phyloP scores from a whole-genome alignment of 2,113 vertebrate genomes.

The Hymenochirus boettgeri region DNA sequence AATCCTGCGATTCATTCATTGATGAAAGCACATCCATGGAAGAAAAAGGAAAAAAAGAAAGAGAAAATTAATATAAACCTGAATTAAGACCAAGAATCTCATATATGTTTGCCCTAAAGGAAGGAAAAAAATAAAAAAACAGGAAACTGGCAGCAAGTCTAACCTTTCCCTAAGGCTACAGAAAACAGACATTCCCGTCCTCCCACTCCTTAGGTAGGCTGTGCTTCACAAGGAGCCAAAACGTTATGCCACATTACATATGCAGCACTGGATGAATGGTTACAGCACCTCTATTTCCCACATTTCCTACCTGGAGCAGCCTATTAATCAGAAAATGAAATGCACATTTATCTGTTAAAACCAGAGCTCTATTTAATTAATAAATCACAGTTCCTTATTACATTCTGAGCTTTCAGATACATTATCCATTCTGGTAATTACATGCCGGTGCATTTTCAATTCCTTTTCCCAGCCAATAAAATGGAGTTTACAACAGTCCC shows the following conservation, averaged over 20 bases:
- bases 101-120: slow-evolving; percentile 17
- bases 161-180: slow-evolving; percentile 37
- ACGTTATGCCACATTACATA: slow-evolving; percentile 4
- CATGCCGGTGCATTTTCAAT: neutral
- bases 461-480: neutral
- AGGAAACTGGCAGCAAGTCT: slow-evolving; percentile 35
- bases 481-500: neutral
- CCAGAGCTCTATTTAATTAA: too few relatives aligned
- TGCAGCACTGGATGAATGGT: neutral
- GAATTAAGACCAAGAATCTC: slow-evolving; percentile 14
- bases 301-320: neutral
- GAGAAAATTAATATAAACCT: slow-evolving; percentile 24
- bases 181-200: slow-evolving; percentile 32
- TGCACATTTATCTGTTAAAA: neutral
- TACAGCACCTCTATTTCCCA: neutral
- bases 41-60: slow-evolving; percentile 40
- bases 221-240: neutral
- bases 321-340: neutral
- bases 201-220: slow-evolving; percentile 11
- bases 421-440: slow-evolving; percentile 3
- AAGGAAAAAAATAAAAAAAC: slow-evolving; percentile 32
- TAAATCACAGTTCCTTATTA: neutral
- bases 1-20: slow-evolving; percentile 69
- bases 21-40: neutral
- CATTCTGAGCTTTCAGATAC: neutral